phyloP scores from a whole-genome alignment of 1,140 invertebrate species.

The Stenopsyche tienmushanensis region DNA sequence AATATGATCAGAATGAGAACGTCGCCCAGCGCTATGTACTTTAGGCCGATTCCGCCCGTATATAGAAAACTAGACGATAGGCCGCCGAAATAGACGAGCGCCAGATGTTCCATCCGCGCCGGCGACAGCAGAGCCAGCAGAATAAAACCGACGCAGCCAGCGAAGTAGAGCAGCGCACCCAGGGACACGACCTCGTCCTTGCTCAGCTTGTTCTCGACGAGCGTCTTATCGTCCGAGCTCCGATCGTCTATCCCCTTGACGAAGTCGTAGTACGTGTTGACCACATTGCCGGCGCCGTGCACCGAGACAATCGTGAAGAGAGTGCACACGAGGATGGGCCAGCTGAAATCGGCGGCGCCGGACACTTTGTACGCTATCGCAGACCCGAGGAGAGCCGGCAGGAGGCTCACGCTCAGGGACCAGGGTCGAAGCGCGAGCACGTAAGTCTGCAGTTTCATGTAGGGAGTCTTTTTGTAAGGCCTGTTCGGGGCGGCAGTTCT shows the following conservation, averaged over 20 bases:
- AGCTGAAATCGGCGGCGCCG: constrained; percentile 70
- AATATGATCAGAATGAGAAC: constrained; percentile 90
- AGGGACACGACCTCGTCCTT: constrained; percentile 85
- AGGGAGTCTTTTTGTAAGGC: constrained; percentile 51
- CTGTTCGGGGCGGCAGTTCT: neutral
- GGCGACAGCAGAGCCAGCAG: constrained; percentile 77
- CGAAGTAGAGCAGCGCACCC: constrained; percentile 83
- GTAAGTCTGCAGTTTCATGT: constrained; percentile 86
- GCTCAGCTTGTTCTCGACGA: constrained; percentile 86
- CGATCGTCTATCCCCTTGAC: constrained; percentile 90
- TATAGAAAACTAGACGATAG: constrained; percentile 93
- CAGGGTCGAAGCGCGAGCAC: constrained; percentile 85
- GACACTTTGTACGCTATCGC: constrained; percentile 81
- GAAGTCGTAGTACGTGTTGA: constrained; percentile 95
- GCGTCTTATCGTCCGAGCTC: constrained; percentile 88
- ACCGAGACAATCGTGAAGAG: constrained; percentile 85
- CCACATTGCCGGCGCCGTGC: constrained; percentile 94
- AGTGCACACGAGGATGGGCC: constrained; percentile 76
- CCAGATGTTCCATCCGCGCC: constrained; percentile 90
- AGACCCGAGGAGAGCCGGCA: constrained; percentile 85
- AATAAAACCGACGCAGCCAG: constrained; percentile 88
- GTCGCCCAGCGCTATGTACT: constrained; percentile 91
- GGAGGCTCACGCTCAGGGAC: constrained; percentile 88
- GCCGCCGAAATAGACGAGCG: constrained; percentile 92
- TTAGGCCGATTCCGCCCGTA: constrained; percentile 91